A percentile compares a stretch with the other conserved stretches of the same genome.
phyloP scores from a whole-genome alignment of 1,140 invertebrate genomes.

The Dolichoris vasculosae region DNA sequence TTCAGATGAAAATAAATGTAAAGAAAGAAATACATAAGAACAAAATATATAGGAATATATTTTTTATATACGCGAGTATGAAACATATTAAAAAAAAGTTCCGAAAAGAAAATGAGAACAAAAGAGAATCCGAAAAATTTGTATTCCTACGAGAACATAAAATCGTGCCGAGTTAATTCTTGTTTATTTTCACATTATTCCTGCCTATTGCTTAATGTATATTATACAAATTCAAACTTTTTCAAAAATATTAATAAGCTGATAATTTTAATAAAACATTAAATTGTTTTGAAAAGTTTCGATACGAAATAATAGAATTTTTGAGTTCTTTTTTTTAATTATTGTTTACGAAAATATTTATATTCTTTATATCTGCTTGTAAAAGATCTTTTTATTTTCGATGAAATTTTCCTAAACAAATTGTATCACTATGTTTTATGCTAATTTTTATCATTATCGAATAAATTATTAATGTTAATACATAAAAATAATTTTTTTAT shows the following conservation, averaged over 20 bases:
- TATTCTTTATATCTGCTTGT: too few relatives aligned
- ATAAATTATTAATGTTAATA: too few relatives aligned
- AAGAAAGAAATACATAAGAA: not conserved
- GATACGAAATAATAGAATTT: too few relatives aligned
- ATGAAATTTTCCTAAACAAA: too few relatives aligned
- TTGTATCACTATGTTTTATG: too few relatives aligned
- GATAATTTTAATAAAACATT: not conserved
- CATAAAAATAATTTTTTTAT: too few relatives aligned
- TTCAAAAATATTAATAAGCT: not conserved
- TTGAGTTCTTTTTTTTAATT: too few relatives aligned
- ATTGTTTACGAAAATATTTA: too few relatives aligned
- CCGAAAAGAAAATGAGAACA: not conserved
- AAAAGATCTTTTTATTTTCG: too few relatives aligned
- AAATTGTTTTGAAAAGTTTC: too few relatives aligned
- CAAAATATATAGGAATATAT: constrained; percentile 3
- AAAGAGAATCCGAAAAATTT: not conserved
- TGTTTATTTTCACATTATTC: not conserved
- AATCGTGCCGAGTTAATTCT: not conserved
- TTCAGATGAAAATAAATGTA: not conserved
- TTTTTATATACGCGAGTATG: not conserved
- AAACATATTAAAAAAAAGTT: constrained; percentile 13
- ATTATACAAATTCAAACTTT: not conserved
- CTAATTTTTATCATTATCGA: too few relatives aligned
- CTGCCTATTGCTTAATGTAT: not conserved
- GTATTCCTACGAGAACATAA: not conserved